Conservation (phyloP, 2,113 vertebrate genomes). For the Tachuris rubrigastra region DNA sequence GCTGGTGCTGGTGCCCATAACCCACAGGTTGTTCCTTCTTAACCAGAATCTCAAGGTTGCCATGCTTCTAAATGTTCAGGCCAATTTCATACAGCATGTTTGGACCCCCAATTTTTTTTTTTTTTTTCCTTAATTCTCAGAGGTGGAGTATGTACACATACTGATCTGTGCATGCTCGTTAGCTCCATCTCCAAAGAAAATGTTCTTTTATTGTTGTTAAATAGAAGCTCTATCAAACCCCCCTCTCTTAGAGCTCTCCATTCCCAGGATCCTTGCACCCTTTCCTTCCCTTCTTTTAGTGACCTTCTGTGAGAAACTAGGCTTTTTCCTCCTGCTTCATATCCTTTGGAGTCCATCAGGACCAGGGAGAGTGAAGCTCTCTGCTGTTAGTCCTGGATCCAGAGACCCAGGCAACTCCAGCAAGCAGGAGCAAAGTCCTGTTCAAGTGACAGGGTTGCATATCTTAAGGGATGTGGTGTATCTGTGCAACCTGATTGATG, state of each 20-base stretch:
- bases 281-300: not conserved
- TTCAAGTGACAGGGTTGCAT: not conserved
- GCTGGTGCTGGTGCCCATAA: not conserved
- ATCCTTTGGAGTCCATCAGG: not conserved
- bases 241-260: not conserved
- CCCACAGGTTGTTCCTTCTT: not conserved
- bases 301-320: not conserved
- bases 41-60: not conserved
- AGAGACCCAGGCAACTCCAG: not conserved
- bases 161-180: not conserved
- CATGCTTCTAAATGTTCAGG: not conserved
- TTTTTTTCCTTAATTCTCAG: not conserved
- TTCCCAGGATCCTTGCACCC: not conserved
- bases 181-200: not conserved
- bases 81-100: not conserved
- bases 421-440: not conserved
- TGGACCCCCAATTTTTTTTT: not conserved
- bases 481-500: not conserved
- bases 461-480: not conserved
- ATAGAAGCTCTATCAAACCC: not conserved
- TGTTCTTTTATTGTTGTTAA: not conserved
- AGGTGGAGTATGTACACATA: rapidly evolving
- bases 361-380: not conserved
- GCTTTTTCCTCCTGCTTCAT: not conserved
- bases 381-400: not conserved